Base-by-base conservation (phyloP, 2,888 invertebrate species). In the Eurois occulta region DNA sequence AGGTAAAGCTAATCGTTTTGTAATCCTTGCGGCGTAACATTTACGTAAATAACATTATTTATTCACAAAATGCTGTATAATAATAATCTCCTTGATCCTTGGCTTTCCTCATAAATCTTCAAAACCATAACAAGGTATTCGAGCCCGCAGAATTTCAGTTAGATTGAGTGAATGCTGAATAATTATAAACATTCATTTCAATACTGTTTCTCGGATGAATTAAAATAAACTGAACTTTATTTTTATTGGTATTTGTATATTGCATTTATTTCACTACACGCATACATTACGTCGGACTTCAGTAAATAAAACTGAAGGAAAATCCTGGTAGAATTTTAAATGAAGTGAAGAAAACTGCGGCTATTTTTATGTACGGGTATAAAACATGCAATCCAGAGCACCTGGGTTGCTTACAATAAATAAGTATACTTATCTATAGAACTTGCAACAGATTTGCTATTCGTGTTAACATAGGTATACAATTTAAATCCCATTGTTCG, bases 51-150 rank as follows among this genome's bases (percentile, higher is more conserved):
- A 85, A 65, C 67, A 73, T 81, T 69, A 84, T 81, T 81, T 71
- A 85, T 81, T 85, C 64, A 75, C 70, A 81, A 83, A 76, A 81
- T 85, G 58, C 52, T 67, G 48, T 67, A 71, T 68, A 78, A 77
- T 74, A 74, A 65, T 80, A 85, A 83, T 86, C 74, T 71, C 35
- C 71, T 60, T 75, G 65, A 84, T 80, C 82, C 75, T 69, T 77
- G 55, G 79, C 83, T 82, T 78, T 79, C 38, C 72, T 77, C 77
- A 64, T 86, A 84, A 81, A 65, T 76, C 77, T 83, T 28, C 72
- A 55, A 75, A 86, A 79, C 77, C 83, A 77, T 83, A 86, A 87
- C 78, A 86, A 77, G 74, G 80, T 86, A 79, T 86, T 83, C 18
- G 21, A 41, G 62, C 32, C 68, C 60, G 41, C 75, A 70, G 67